These are phyloP conservation scores for Hyperopisus bebe DNA, from an alignment of 2,113 vertebrate genomes.

Conservation along the genomic window DNA sequence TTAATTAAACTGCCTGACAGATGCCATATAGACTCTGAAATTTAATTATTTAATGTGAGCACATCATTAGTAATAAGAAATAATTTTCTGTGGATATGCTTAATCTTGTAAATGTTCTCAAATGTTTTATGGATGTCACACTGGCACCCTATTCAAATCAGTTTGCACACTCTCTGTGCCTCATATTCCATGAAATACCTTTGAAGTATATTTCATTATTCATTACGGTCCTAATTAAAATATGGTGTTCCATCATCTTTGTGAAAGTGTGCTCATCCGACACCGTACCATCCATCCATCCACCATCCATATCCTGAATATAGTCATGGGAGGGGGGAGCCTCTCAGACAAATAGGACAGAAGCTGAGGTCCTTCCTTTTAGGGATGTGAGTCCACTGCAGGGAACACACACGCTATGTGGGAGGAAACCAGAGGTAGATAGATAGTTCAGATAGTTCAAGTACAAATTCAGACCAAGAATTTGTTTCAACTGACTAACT, in stretches of 20 bases:
- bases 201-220: slow-evolving; percentile 1
- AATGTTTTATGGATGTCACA: slow-evolving; percentile 13
- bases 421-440: neutral
- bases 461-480: neutral
- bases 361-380: neutral
- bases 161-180: neutral
- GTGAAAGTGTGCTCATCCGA: neutral
- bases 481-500: neutral
- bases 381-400: neutral
- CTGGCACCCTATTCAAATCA: neutral
- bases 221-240: slow-evolving; percentile 12
- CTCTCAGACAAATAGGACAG: neutral
- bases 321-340: neutral
- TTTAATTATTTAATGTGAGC: slow-evolving; percentile 28
- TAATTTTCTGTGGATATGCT: slow-evolving; percentile 15
- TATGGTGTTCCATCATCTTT: neutral
- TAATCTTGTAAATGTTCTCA: slow-evolving; percentile 17
- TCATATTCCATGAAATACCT: neutral
- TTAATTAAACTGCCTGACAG: slow-evolving; percentile 30
- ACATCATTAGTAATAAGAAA: slow-evolving; percentile 28
- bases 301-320: neutral
- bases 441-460: neutral
- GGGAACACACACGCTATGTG: neutral
- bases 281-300: neutral
- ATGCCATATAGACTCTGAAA: slow-evolving; percentile 24